Evolutionary conservation across 2,888 invertebrate genomes (phyloP).

Genomic region (Oligia strigilis): DNA sequence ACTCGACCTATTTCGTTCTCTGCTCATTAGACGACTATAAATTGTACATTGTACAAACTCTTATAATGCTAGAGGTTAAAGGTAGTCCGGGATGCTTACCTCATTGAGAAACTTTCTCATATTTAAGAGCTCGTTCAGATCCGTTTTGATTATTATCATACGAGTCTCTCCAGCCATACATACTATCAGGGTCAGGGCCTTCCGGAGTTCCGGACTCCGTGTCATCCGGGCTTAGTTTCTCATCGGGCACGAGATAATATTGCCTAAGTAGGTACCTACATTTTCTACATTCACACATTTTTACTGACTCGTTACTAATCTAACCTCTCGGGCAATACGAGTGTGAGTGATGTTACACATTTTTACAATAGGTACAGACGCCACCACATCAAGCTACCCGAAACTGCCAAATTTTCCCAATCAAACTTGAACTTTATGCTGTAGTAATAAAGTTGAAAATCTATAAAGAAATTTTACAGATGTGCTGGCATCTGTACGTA

Average conservation of each 20-base stretch:
- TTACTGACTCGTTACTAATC: background rate
- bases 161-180: background rate
- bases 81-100: background rate
- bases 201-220: background rate
- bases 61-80: background rate
- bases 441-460: no score
- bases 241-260: background rate
- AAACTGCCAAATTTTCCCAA: no score
- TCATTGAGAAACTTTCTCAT: background rate
- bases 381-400: no score
- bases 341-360: background rate
- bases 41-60: no score
- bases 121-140: background rate
- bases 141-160: constrained; percentile 2
- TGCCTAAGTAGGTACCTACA: background rate
- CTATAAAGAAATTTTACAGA: no score
- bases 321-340: background rate
- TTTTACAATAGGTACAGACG: background rate
- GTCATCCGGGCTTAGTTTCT: background rate
- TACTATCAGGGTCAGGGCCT: background rate
- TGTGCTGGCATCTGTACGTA: background rate
- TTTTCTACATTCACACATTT: background rate
- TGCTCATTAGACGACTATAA: no score
- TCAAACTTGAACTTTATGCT: no score
- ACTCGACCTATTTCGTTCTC: background rate